Conservation (phyloP, 2,888 invertebrate genomes). For the Pherbina coryleti region DNA sequence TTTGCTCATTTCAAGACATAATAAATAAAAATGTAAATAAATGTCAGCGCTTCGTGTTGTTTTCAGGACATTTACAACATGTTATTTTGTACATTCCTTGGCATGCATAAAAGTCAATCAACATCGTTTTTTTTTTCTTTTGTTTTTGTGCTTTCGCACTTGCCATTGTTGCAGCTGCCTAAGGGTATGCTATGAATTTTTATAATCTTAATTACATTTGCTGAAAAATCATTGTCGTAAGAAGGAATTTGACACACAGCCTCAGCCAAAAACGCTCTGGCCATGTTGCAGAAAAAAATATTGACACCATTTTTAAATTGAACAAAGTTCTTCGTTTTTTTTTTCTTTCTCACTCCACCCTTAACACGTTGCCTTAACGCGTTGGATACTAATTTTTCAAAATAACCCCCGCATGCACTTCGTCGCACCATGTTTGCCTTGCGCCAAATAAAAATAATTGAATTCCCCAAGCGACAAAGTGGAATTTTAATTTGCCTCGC, state of each 20-base stretch:
- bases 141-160: background rate
- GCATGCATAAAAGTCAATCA: no score
- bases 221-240: background rate
- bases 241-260: background rate
- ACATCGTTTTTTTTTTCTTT: background rate
- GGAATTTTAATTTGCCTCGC: slow-evolving; percentile 63
- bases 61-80: no score
- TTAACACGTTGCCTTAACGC: background rate
- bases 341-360: background rate
- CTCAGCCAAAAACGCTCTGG: background rate
- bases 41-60: no score
- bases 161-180: background rate
- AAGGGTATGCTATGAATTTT: slow-evolving; percentile 12
- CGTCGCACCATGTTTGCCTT: background rate
- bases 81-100: no score
- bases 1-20: no score
- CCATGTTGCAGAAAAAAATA: background rate
- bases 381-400: slow-evolving; percentile 6
- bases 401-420: background rate
- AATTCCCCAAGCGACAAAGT: slow-evolving; percentile 65
- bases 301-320: background rate
- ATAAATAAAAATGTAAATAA: no score
- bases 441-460: slow-evolving; percentile 57
- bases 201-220: slow-evolving; percentile 10
- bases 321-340: background rate